phyloP scores from a whole-genome alignment of 2,113 vertebrate species.

The Tachycineta bicolor region DNA sequence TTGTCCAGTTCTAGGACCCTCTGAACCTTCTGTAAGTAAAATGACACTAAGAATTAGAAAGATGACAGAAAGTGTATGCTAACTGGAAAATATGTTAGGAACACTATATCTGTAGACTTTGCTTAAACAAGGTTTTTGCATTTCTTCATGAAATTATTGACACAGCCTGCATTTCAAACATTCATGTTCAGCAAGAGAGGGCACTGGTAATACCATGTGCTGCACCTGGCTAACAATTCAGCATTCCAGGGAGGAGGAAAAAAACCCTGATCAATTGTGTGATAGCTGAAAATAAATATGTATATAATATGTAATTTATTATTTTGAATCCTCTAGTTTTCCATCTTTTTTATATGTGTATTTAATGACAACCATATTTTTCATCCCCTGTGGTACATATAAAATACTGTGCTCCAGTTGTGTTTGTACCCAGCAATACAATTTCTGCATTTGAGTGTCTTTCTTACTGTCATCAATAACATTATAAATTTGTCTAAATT shows the following conservation, averaged over 20 bases:
- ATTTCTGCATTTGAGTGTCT: conserved; percentile 66
- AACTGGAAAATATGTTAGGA: background rate
- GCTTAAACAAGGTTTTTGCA: background rate
- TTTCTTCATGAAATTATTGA: background rate
- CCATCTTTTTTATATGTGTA: background rate
- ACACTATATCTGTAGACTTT: background rate
- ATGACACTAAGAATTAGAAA: background rate
- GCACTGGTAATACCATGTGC: rapidly evolving
- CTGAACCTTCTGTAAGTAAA: background rate
- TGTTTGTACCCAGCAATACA: conserved; percentile 37
- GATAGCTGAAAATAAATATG: background rate
- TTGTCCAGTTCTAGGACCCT: background rate
- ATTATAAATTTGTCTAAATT: conserved; percentile 68
- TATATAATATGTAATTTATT: background rate
- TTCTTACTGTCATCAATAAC: conserved; percentile 68
- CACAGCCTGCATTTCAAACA: background rate
- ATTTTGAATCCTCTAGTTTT: background rate
- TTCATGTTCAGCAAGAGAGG: background rate
- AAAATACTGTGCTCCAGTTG: background rate
- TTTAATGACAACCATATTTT: background rate
- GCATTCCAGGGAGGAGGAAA: background rate
- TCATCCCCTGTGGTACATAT: background rate
- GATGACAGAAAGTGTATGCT: background rate
- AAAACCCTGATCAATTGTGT: background rate
- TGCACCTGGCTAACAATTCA: background rate